Base-by-base conservation (phyloP, 2,797 vertebrate species). In the Melopsittacus undulatus region DNA sequence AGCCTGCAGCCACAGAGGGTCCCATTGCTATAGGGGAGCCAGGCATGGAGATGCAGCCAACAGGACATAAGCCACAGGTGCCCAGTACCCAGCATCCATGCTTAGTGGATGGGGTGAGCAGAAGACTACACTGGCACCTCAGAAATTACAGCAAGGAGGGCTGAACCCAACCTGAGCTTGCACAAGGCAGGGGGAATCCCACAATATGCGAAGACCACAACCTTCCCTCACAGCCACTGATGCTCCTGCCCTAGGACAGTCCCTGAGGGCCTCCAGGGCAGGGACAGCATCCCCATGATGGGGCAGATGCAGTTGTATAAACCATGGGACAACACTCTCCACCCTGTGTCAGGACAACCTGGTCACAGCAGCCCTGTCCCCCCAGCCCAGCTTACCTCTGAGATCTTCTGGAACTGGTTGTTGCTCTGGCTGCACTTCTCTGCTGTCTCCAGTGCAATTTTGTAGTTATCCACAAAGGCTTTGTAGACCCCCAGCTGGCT, bases 391-490 rank as follows among this genome's bases (percentile, higher is more conserved):
- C 98, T 97, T 77, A 99, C 99, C 99, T 99, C 99, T 0, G 99
- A 99, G 97, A 99, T 99, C 97, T 99, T 99, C 98, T 99, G 99
- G 97, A 99, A 99, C 95, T 99, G 99, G 85, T 45, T 94, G 98
- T 99, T 99, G 94, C 98, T 98, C 95, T 99, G 99, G 97, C 99
- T 99, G 98, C 99, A 99, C 95, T 99, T 99, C 97, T 99, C 99
- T 0, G 98, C 99, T 0, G 99, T 99, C 97, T 99, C 99, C 90
- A 99, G 94, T 0, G 99, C 99, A 2, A 98, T 97, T 98, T 99
- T 99, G 97, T 99, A 99, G 98, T 99, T 99, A 98, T 99, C 99
- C 96, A 99, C 98, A 94, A 99, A 99, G 13, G 99, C 99, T 96
- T 99, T 99, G 98, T 99, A 99, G 48, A 99, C 98, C 3, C 99